Conservation (phyloP, 2,888 invertebrate genomes). For the Drosophila koepferae region DNA sequence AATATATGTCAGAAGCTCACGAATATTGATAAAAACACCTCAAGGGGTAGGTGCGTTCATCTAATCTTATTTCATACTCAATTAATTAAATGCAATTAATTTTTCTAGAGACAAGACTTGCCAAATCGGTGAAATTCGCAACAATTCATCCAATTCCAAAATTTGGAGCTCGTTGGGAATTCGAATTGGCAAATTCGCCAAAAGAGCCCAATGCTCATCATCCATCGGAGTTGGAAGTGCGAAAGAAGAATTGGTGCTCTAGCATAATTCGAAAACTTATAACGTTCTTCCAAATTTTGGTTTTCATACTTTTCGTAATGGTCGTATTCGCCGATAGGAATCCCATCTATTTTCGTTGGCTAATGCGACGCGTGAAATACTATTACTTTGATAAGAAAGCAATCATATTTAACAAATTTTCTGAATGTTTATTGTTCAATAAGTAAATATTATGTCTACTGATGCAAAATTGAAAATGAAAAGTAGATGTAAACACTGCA, state of each 20-base stretch:
- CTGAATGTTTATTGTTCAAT: background rate
- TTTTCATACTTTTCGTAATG: background rate
- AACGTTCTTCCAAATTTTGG: background rate
- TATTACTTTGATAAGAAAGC: background rate
- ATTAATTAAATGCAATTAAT: background rate
- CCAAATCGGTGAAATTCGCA: background rate
- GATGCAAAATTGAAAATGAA: too few relatives aligned
- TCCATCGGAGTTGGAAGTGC: too few relatives aligned
- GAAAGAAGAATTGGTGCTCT: background rate
- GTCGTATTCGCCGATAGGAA: background rate
- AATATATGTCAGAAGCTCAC: background rate
- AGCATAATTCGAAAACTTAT: background rate
- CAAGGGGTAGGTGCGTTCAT: background rate
- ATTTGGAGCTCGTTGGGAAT: background rate
- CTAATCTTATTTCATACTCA: background rate
- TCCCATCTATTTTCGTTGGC: conserved; percentile 5
- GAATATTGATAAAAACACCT: too few relatives aligned
- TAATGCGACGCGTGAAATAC: background rate
- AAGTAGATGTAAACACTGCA: too few relatives aligned
- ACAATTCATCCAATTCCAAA: background rate
- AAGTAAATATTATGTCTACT: background rate
- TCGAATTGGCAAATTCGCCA: background rate
- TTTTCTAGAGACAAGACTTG: background rate
- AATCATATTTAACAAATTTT: background rate
- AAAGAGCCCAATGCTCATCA: background rate